Conservation (phyloP, 2,113 vertebrate genomes). For the Spilogale gracilis region DNA sequence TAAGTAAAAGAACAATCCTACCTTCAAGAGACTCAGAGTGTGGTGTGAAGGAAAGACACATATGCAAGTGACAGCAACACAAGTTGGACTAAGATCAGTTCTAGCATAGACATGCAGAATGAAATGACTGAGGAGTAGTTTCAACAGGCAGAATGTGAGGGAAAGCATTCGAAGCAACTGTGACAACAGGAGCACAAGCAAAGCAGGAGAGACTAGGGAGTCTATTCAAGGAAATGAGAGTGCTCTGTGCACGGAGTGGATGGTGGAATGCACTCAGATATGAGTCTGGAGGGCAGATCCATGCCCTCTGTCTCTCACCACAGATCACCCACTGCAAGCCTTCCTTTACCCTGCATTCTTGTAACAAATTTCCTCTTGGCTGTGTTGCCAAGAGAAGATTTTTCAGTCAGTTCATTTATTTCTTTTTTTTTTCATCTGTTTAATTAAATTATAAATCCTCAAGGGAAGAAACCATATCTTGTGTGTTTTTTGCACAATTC, state of each 20-base stretch:
- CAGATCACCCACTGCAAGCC: background rate
- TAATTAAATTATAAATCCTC: background rate
- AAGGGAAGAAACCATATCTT: background rate
- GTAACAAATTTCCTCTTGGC: background rate
- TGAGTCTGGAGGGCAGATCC: background rate
- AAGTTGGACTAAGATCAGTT: slow-evolving; percentile 47
- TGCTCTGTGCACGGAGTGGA: background rate
- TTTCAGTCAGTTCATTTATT: background rate
- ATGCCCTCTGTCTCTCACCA: background rate
- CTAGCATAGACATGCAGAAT: background rate
- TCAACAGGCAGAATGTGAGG: slow-evolving; percentile 67
- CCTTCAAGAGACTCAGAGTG: slow-evolving; percentile 55
- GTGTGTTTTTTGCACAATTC: background rate
- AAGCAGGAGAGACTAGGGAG: background rate
- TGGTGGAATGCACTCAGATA: background rate
- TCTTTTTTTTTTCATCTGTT: background rate
- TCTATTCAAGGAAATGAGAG: background rate
- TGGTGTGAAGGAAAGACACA: slow-evolving; percentile 50
- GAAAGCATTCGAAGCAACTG: slow-evolving; percentile 53
- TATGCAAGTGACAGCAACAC: slow-evolving; percentile 35
- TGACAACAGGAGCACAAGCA: slow-evolving; percentile 49
- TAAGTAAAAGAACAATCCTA: slow-evolving; percentile 66
- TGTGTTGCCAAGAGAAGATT: background rate
- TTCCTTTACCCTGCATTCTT: background rate
- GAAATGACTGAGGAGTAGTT: slow-evolving; percentile 26